A percentile compares a stretch with the other conserved stretches of the same genome.
Conservation (phyloP, 1,140 invertebrate genomes). For the Drosophila pallidifrons region DNA sequence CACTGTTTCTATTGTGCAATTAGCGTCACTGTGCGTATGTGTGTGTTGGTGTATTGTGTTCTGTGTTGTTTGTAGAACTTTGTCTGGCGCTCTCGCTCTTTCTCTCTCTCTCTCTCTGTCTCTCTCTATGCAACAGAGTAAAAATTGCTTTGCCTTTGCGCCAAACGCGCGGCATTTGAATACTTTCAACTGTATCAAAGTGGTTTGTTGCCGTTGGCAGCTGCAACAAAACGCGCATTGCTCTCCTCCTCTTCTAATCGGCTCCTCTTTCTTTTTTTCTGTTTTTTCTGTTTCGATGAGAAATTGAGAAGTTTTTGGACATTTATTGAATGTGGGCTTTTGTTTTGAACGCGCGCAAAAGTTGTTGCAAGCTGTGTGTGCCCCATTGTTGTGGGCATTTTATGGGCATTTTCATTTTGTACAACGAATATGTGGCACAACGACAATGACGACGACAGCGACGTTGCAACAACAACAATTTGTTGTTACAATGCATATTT, state of each 20-base stretch:
- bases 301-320: conserved; percentile 62
- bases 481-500: conserved; percentile 44
- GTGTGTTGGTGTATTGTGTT: conserved; percentile 23
- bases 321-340: conserved; percentile 55
- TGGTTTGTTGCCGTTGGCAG: conserved; percentile 59
- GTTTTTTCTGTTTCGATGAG: conserved; percentile 15
- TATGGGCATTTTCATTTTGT: conserved; percentile 57
- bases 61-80: conserved; percentile 54
- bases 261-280: background rate
- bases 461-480: conserved; percentile 28
- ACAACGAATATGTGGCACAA: conserved; percentile 6
- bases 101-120: too few relatives aligned
- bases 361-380: conserved; percentile 27
- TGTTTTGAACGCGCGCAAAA: conserved; percentile 43
- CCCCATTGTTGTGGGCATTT: conserved; percentile 75
- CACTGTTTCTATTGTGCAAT: conserved; percentile 67
- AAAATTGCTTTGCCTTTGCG: conserved; percentile 56
- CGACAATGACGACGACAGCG: conserved; percentile 24
- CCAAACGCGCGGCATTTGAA: conserved; percentile 37
- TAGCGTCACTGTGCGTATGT: conserved; percentile 50
- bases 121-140: conserved; percentile 10
- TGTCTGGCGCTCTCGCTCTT: conserved; percentile 29
- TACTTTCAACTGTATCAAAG: conserved; percentile 73
- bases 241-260: background rate
- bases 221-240: conserved; percentile 32